Conservation (phyloP, 2,797 vertebrate species). For the Basileuterus tristriatus region DNA sequence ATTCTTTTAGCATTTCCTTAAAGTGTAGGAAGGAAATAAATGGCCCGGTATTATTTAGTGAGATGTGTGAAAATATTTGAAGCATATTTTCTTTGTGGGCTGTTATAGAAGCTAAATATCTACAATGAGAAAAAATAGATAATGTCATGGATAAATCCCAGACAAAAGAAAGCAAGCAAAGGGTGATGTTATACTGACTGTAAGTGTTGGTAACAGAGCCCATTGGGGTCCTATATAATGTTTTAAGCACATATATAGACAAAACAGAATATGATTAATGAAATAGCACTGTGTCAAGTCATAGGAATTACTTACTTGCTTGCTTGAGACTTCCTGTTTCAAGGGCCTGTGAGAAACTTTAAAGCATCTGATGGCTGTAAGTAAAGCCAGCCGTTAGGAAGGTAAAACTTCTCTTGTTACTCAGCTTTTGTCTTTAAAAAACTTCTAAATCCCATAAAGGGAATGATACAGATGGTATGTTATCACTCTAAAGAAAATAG, state of each 20-base stretch:
- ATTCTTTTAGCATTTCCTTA: background rate
- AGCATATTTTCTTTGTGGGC: background rate
- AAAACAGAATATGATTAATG: background rate
- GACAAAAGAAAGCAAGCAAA: background rate
- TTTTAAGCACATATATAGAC: background rate
- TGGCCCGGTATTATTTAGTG: background rate
- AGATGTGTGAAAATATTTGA: background rate
- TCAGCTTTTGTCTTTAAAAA: background rate
- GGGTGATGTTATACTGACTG: background rate
- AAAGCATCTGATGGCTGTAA: background rate
- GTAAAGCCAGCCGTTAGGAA: background rate
- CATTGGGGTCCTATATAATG: background rate
- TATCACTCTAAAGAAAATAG: background rate
- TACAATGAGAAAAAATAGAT: background rate
- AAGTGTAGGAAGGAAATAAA: background rate
- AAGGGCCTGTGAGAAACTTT: background rate
- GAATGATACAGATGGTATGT: background rate
- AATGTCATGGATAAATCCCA: background rate
- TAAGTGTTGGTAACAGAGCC: background rate
- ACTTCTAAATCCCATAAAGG: background rate
- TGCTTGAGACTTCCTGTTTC: background rate
- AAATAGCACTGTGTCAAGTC: background rate
- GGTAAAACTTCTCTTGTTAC: background rate
- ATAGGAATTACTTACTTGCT: background rate
- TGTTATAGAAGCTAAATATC: background rate